Percentiles rank a stretch among this genome's conserved stretches.
These are phyloP conservation scores for Oxyscelio sp. DNA, from an alignment of 2,888 invertebrate genomes.

Conservation along the genomic window DNA sequence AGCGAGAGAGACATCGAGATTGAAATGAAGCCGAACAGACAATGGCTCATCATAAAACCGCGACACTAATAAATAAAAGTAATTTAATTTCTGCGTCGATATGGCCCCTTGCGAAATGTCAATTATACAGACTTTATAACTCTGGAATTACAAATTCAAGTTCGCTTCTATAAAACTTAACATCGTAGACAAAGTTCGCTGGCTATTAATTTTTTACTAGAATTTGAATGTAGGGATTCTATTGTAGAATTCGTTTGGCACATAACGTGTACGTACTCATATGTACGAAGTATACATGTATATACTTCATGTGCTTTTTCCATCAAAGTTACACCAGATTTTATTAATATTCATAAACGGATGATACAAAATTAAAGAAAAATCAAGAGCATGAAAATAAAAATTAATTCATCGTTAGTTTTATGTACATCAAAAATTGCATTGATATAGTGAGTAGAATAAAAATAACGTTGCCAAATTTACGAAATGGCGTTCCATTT, in stretches of 20 bases:
- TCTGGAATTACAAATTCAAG: constrained; percentile 24
- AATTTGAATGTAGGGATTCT: background rate
- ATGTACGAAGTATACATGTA: background rate
- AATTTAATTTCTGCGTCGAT: constrained; percentile 39
- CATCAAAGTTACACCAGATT: no score
- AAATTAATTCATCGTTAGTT: no score
- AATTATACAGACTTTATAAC: constrained; percentile 23
- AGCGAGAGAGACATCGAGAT: constrained; percentile 42
- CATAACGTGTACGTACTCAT: no score
- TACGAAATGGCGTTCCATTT: no score
- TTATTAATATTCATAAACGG: no score
- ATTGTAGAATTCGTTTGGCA: no score
- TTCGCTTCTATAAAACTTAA: constrained; percentile 15
- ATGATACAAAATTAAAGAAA: background rate
- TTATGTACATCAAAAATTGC: no score
- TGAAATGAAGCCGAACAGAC: constrained; percentile 63
- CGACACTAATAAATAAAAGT: constrained; percentile 55
- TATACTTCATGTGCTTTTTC: no score
- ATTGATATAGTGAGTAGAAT: no score
- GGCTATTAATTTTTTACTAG: constrained; percentile 18
- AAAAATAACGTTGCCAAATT: no score
- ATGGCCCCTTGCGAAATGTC: constrained; percentile 15
- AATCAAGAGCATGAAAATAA: no score
- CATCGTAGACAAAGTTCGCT: constrained; percentile 16
- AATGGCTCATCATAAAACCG: constrained; percentile 61